Base-by-base conservation (phyloP, 2,888 invertebrate genomes). In the Dicyrtomina minuta region DNA sequence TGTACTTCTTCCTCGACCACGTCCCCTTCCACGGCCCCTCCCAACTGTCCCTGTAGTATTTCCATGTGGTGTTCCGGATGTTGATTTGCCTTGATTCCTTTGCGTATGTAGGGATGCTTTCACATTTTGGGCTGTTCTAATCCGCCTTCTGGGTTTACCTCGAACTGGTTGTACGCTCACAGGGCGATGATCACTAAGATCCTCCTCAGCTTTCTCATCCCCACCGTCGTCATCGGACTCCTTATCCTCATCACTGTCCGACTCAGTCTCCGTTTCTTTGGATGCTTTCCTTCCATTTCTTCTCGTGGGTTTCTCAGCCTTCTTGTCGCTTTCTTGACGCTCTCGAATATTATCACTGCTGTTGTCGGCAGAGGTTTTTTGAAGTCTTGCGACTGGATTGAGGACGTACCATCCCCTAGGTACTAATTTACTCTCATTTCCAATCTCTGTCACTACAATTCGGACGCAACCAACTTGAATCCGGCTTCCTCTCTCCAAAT, bases 381-480 rank as follows among this genome's bases (percentile, higher is more conserved):
- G 33, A 5, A 33, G 33, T 33, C 33, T 33, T 5, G 33, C 33
- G 33, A 33, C 33, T 33, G 33, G 33, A 33, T 58, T 58, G 20
- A 39, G 33, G n/a, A 58, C 58, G 13, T 39, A 26, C 58, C 58
- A 58, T 20, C 33, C 15, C 20, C 39, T 3, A 2, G 68, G 24
- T 22, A 68, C 33, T 43, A 39, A 27, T 33, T 62, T 68, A 33
- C 68, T 55, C 41, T 62, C 68, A 20, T 41, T 33, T n/a, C 68
- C 68, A 10, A 39, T 33, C 17, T 62, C 62, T 10, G 39, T 27
- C 10, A 68, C 70, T 12, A 53, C 53, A 41, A 70, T 65, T 51
- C 51, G 20, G 2, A 66, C 51, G 33, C 70, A 70, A 24, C 70
- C 70, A 51, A 70, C 58, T 59, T 70, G 65, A 27, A 70, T 70